A percentile compares a stretch with the other conserved stretches of the same genome.
These are phyloP conservation scores for Hystrix brachyura DNA, from an alignment of 2,113 vertebrate species.

Conservation along the genomic window DNA sequence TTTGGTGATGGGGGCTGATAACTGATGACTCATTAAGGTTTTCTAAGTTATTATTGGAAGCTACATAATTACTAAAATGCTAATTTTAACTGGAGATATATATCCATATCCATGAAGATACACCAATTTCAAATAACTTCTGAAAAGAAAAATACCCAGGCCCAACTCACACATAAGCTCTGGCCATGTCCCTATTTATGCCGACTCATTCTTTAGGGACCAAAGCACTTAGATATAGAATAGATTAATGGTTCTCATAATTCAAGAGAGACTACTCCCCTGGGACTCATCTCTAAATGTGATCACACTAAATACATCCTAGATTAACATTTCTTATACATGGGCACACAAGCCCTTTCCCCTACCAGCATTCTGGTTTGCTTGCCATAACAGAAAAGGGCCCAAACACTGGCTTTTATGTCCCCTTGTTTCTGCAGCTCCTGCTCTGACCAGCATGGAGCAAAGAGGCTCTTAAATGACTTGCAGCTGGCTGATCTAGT, in stretches of 20 bases:
- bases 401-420: neutral
- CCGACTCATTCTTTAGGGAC: constrained; percentile 19
- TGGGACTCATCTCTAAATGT: neutral
- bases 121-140: neutral
- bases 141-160: neutral
- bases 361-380: neutral
- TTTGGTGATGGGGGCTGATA: neutral
- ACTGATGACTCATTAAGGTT: neutral
- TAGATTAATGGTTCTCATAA: neutral
- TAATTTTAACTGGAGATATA: neutral
- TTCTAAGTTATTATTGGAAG: neutral
- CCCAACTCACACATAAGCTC: neutral
- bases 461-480: neutral
- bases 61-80: neutral
- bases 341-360: neutral
- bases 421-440: neutral
- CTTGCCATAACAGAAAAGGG: neutral
- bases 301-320: neutral
- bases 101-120: neutral
- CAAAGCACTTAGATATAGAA: neutral
- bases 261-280: neutral
- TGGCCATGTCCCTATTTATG: neutral
- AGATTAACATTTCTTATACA: neutral
- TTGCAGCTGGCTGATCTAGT: neutral
- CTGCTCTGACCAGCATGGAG: neutral